Base-by-base conservation (phyloP, 2,113 vertebrate species). In the Planiliza haematocheilus region DNA sequence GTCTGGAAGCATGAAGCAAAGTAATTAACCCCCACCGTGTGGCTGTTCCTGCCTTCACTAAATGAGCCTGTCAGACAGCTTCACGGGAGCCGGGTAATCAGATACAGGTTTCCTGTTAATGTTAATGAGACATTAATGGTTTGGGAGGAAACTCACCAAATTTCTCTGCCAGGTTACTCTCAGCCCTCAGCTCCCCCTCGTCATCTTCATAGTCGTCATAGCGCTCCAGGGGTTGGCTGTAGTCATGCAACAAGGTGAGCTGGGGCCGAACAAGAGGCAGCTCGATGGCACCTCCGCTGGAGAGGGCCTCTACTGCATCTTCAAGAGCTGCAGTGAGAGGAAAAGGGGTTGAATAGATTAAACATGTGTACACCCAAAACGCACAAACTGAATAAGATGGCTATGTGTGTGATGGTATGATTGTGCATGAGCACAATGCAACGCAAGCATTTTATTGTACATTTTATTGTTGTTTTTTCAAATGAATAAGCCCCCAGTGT, bases 131-230 rank as follows among this genome's bases (percentile, higher is more conserved):
- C 38, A 30, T 64, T 70, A 65, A 59, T 41, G 52, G 61, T 55
- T 48, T 20, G 38, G 10, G 12, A 16, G 9, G 17, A 34, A 57
- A 62, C 82, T 56, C 16, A 98, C 97, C 95, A 0, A 96, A 99
- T 73, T 94, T 97, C 83, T 98, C 96, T 0, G 91, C 81, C 42
- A 98, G 77, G 0, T 93, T 95, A 86, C 94, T 97, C 62, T 98
- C 97, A 0, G 96, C 97, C 4, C 96, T 91, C 4, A 96, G 92
- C 82, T 98, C 97, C 1, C 91, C 86, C 45, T 93, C 94, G 0
- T 94, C 94, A 0, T 94, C 95, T 50, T 97, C 95, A 1, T 96
- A 96, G 0, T 95, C 92, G 0, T 96, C 91, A 0, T 93, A 94
- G 39, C 95, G 95, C 0, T 96, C 94, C 57, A 97, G 86, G 38